Evolutionary conservation across 2,113 vertebrate species (phyloP).

Genomic region (Cyprinodon variegatus): DNA sequence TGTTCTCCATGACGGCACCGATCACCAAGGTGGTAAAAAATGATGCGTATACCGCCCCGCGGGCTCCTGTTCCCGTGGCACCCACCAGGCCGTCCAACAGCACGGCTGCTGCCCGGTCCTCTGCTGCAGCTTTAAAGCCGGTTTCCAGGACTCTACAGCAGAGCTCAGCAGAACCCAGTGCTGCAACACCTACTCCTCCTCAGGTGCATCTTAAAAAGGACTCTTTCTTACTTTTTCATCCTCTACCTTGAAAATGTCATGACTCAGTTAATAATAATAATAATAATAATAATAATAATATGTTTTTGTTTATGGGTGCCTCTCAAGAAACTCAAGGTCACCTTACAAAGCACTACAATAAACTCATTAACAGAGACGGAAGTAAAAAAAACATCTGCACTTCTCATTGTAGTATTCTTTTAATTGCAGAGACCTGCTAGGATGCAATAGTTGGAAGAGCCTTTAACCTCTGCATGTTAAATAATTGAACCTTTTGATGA

Average conservation of each 20-base stretch:
- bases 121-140: constrained; percentile 81
- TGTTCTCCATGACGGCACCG: constrained; percentile 86
- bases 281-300: no score
- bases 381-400: no score
- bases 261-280: no score
- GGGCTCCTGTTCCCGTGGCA: constrained; percentile 73
- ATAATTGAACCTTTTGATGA: no score
- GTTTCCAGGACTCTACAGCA: constrained; percentile 87
- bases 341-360: no score
- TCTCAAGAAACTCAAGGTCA: no score
- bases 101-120: constrained; percentile 60
- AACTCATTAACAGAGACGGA: no score
- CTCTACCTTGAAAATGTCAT: neutral
- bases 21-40: constrained; percentile 99
- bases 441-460: no score
- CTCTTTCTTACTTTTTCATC: neutral
- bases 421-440: no score
- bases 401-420: no score
- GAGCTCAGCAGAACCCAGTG: constrained; percentile 44
- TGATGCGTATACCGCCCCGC: constrained; percentile 88
- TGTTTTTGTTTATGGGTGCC: no score
- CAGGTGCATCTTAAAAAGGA: constrained; percentile 69
- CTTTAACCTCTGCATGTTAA: no score
- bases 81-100: constrained; percentile 67
- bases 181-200: constrained; percentile 69